Base-by-base conservation (phyloP, 2,888 invertebrate genomes). In the Calliopum simillimum region DNA sequence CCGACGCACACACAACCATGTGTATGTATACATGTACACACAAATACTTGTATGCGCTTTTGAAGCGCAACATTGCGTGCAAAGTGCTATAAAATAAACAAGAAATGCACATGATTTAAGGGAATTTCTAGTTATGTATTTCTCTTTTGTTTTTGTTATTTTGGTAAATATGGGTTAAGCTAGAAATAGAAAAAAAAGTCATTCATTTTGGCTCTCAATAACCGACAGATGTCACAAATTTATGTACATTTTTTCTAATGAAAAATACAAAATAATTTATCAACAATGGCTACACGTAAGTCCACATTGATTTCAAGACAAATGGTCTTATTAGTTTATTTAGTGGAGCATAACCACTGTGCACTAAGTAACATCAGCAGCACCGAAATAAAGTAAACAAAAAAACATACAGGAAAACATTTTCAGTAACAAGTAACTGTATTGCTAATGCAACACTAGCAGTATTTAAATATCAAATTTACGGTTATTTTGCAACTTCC, bases 1-100 rank as follows among this genome's bases (percentile, higher is more conserved):
- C n/a, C n/a, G 14, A 44, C 46, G 19, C 65, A 33, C 4, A 53
- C 44, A 46, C 44, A 46, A 16, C 11, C 53, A 23, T 43, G 33
- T 44, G 56, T 44, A 56, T 44, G 55, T 43, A 55, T 33, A 53
- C n/a, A 51, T 11, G 33, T n/a, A 62, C 33, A 51, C 5, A 33
- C 11, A 44, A 4, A 19, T 53, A 13, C n/a, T 49, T 4, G 5
- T 19, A 21, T 53, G 19, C 23, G 23, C 53, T 56, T 21, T 12
- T 12, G 55, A 14, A 21, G 55, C 55, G 55, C 55, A 56, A 56
- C 55, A 56, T 56, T 19, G 61, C 19, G 46, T 46, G 61, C 61
- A 61, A 61, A 61, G 44, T 4, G 46, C 14, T 61, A 16, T 33
- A 21, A 11, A 51, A 16, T 11, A 51, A 51, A n/a, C 14, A 5